Percentiles rank a stretch among this genome's conserved stretches.
Conservation (phyloP, 2,113 vertebrate genomes). For the Ailurus styani region DNA sequence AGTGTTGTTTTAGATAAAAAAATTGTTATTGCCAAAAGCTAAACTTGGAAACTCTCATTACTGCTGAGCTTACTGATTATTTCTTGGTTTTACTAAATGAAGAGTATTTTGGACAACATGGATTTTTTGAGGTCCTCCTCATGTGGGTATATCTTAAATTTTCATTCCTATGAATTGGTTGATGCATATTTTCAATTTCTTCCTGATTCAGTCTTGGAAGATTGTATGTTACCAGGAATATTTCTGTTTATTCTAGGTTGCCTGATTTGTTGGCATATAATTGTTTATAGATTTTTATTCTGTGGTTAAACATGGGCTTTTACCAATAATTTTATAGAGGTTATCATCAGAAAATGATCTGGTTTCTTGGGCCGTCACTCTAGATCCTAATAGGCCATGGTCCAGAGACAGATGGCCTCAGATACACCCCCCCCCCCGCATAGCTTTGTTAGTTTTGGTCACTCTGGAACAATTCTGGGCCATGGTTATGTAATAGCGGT, state of each 20-base stretch:
- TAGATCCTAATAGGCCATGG: background rate
- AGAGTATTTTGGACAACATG: background rate
- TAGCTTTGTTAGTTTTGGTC: background rate
- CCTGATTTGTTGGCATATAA: too few species aligned
- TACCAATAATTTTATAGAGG: background rate
- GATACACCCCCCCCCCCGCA: rapidly evolving
- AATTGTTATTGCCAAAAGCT: background rate
- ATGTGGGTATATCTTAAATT: background rate
- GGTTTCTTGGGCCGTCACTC: background rate
- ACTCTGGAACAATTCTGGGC: background rate
- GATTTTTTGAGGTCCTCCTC: background rate
- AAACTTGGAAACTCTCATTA: background rate
- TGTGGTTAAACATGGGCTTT: background rate
- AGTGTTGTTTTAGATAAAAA: background rate
- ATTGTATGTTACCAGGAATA: too few species aligned
- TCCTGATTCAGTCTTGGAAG: too few species aligned
- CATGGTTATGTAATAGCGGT: background rate
- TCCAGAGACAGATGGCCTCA: background rate
- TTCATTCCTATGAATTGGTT: too few species aligned
- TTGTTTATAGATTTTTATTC: background rate
- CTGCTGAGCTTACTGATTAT: background rate
- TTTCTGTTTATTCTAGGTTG: too few species aligned
- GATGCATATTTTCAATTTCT: too few species aligned
- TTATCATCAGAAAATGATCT: background rate
- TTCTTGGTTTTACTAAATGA: background rate